Evolutionary conservation across 1,140 invertebrate genomes (phyloP).

Genomic region (Xylocopa sonorina): DNA sequence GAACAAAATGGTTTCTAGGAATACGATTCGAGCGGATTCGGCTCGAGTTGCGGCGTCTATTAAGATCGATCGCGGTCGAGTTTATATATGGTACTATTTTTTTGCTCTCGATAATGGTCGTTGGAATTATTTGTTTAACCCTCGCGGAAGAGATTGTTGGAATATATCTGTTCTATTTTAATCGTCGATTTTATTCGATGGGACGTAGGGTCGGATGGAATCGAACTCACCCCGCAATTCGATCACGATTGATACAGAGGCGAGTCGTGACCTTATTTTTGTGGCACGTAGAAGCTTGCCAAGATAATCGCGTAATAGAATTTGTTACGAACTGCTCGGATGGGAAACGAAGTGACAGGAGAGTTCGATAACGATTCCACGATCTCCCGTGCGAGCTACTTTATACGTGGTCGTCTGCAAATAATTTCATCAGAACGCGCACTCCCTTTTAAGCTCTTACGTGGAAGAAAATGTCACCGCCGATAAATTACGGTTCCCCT

Average conservation of each 20-base stretch:
- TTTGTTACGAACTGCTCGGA: constrained; percentile 41
- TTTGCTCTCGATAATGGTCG: neutral
- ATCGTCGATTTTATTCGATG: too few species aligned
- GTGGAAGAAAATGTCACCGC: neutral
- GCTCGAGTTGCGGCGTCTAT: neutral
- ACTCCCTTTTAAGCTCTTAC: neutral
- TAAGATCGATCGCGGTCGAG: constrained; percentile 6
- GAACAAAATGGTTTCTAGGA: neutral
- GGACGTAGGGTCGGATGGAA: neutral
- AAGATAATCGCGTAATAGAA: constrained; percentile 39
- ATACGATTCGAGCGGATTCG: neutral
- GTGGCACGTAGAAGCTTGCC: neutral
- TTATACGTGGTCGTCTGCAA: constrained; percentile 14
- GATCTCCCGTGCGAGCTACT: constrained; percentile 18
- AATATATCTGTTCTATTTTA: too few species aligned
- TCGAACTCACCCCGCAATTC: neutral
- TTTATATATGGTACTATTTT: neutral
- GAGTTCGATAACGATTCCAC: constrained; percentile 33
- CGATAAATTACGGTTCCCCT: neutral
- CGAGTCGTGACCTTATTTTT: constrained; percentile 41
- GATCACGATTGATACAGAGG: constrained; percentile 17
- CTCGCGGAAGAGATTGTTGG: too few species aligned
- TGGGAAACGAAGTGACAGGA: neutral
- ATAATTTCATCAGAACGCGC: constrained; percentile 27
- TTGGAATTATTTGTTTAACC: neutral